These are phyloP conservation scores for Bombus consobrinus DNA, from an alignment of 1,140 invertebrate genomes.

Conservation along the genomic window DNA sequence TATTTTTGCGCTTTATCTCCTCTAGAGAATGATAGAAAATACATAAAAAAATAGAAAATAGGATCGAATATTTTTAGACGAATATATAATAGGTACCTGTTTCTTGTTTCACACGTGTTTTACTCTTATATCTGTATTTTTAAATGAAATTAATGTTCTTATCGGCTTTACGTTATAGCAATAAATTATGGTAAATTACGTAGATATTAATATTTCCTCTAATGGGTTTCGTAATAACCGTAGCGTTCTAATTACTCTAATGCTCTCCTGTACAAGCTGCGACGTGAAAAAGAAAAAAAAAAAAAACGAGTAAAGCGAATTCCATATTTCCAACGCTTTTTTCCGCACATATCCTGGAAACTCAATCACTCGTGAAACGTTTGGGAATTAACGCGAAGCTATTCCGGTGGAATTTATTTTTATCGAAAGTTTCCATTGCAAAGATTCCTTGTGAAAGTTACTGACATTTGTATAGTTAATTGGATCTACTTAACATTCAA, in stretches of 20 bases:
- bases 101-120: background rate
- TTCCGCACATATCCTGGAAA: background rate
- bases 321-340: background rate
- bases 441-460: too few relatives aligned
- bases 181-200: background rate
- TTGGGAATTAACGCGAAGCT: background rate
- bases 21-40: background rate
- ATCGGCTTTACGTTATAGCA: background rate
- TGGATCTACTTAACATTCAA: background rate
- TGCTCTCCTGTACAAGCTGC: background rate
- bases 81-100: background rate
- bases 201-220: background rate
- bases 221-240: background rate
- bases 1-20: background rate
- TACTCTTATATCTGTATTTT: background rate
- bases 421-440: background rate
- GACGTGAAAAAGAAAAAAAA: background rate
- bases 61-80: background rate
- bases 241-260: background rate
- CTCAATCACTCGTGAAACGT: background rate
- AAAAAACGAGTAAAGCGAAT: background rate
- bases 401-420: conserved; percentile 8
- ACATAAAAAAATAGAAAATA: background rate
- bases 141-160: background rate
- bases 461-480: conserved; percentile 2